These are phyloP conservation scores for Colius striatus DNA, from an alignment of 2,113 vertebrate species.

Conservation along the genomic window DNA sequence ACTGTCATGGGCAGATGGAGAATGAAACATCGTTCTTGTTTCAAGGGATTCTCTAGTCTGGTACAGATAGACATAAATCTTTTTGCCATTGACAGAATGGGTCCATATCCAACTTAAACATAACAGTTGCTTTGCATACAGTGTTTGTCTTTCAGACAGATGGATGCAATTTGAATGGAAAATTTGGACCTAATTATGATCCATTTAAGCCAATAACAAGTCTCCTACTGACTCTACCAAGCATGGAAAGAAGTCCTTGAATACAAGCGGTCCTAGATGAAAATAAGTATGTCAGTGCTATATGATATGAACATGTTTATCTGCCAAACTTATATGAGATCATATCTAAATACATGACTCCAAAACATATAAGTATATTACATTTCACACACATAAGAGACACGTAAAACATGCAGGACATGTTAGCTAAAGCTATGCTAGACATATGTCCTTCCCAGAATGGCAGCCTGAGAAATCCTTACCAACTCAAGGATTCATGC, in stretches of 20 bases:
- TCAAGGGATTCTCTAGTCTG: neutral
- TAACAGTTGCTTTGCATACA: accelerated
- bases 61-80: neutral
- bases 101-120: neutral
- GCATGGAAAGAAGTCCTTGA: neutral
- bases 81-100: neutral
- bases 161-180: neutral
- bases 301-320: conserved; percentile 37
- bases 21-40: neutral
- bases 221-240: neutral
- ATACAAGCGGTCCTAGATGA: neutral
- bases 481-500: neutral
- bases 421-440: conserved; percentile 1
- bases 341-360: conserved; percentile 46
- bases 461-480: neutral
- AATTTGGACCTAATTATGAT: neutral
- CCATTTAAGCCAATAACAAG: neutral
- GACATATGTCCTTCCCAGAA: neutral
- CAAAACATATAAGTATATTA: conserved; percentile 39
- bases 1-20: neutral
- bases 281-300: conserved; percentile 38
- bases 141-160: neutral
- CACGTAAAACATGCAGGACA: conserved; percentile 11
- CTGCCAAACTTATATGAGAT: conserved; percentile 26
- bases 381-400: conserved; percentile 42